These are phyloP conservation scores for Cynodonichthys magdalenae DNA, from an alignment of 2,797 vertebrate species.

Conservation along the genomic window DNA sequence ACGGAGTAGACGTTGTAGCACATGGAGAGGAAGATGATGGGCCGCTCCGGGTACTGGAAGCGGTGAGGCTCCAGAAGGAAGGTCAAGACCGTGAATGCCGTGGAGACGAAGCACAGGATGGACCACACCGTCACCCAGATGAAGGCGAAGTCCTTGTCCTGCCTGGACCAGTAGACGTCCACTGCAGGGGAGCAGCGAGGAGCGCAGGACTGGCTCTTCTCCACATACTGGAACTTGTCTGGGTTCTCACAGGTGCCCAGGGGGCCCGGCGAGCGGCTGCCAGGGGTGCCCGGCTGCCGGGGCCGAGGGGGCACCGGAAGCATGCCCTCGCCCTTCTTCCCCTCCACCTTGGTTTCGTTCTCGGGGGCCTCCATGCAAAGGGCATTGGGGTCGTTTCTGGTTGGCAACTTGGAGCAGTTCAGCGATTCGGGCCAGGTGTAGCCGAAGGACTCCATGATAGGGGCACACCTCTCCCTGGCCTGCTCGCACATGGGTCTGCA, in stretches of 20 bases:
- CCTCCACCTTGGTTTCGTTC: constrained; percentile 87
- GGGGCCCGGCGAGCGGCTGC: constrained; percentile 54
- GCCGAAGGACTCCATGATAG: constrained; percentile 97
- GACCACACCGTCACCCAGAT: constrained; percentile 99
- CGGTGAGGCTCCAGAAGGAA: constrained; percentile 96
- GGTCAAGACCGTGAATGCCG: constrained; percentile 95
- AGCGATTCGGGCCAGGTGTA: constrained; percentile 97
- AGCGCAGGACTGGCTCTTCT: constrained; percentile 92
- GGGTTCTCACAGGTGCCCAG: constrained; percentile 88
- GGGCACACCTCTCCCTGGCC: constrained; percentile 91
- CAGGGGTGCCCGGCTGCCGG: constrained; percentile 69
- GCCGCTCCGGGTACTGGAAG: constrained; percentile 97
- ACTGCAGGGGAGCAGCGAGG: constrained; percentile 91
- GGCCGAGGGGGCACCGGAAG: constrained; percentile 83
- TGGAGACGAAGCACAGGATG: constrained; percentile 94
- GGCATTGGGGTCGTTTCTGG: constrained; percentile 93
- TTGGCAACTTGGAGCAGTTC: constrained; percentile 92
- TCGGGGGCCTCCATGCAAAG: constrained; percentile 98
- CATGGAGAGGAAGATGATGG: constrained; percentile 99
- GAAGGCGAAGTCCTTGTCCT: constrained; percentile 97
- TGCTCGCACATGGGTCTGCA: constrained; percentile 99
- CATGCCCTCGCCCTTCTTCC: constrained; percentile 88
- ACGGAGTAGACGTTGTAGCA: constrained; percentile 98
- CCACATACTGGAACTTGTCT: constrained; percentile 95
- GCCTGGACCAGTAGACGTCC: constrained; percentile 94